Evolutionary conservation across 2,888 invertebrate genomes (phyloP).

Genomic region (Trachelus iudaicus): DNA sequence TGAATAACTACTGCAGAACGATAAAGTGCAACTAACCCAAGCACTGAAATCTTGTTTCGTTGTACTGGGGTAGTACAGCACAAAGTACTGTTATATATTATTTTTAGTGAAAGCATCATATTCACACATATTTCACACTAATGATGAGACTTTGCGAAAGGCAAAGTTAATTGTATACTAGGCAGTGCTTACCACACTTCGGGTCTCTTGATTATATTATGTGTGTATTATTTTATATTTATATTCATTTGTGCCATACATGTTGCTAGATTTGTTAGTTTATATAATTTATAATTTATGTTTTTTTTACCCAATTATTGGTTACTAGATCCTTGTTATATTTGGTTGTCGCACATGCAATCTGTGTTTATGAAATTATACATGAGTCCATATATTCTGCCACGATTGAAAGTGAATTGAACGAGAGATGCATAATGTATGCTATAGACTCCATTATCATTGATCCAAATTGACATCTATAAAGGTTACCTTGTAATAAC

Average conservation of each 20-base stretch:
- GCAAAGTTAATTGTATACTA: no score
- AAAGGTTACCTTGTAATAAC: not conserved
- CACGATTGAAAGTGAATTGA: not conserved
- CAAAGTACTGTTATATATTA: no score
- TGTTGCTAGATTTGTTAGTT: not conserved
- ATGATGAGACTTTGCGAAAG: no score
- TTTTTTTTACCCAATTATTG: not conserved
- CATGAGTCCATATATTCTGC: not conserved
- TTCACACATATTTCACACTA: no score
- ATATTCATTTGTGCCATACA: no score
- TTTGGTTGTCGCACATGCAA: not conserved
- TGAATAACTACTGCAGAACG: not conserved
- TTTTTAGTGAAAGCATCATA: no score
- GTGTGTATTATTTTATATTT: no score
- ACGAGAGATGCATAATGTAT: not conserved
- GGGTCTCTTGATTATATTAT: not conserved
- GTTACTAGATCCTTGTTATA: not conserved
- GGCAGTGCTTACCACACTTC: not conserved
- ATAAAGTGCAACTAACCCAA: not conserved
- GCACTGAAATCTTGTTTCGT: not conserved
- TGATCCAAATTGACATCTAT: not conserved
- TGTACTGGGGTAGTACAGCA: not conserved
- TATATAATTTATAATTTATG: not conserved
- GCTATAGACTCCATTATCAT: not conserved
- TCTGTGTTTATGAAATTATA: not conserved